A percentile compares a stretch with the other conserved stretches of the same genome.
Evolutionary conservation across 1,140 invertebrate species (phyloP).

Genomic region (Saccostrea cuccullata): DNA sequence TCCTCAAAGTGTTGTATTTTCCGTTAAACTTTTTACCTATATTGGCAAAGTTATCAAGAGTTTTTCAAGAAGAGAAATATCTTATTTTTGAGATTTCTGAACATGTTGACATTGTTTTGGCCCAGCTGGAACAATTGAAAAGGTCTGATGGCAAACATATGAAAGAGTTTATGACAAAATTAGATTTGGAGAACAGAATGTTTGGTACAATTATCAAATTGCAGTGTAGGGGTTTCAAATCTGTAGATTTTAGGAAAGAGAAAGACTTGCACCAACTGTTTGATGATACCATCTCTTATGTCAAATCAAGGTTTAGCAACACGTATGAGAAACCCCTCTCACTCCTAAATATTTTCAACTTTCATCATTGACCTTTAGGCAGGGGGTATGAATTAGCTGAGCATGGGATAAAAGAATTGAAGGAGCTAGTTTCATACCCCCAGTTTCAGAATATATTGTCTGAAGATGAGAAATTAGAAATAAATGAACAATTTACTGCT

Average conservation of each 20-base stretch:
- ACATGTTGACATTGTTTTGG: not conserved
- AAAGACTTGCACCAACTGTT: constrained; percentile 3
- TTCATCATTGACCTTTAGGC: constrained; percentile 31
- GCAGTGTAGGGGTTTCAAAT: not conserved
- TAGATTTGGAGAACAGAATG: not conserved
- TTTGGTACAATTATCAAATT: constrained; percentile 25
- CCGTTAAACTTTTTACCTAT: constrained; percentile 46
- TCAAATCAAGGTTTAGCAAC: constrained; percentile 43
- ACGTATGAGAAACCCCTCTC: not conserved
- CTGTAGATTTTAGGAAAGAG: constrained; percentile 32
- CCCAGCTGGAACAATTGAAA: constrained; percentile 13
- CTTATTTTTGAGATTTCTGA: constrained; percentile 41
- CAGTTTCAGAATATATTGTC: constrained; percentile 24
- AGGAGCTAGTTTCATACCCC: constrained; percentile 15
- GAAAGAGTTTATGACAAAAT: not conserved
- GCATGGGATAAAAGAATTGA: constrained; percentile 31
- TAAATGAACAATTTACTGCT: constrained; percentile 37
- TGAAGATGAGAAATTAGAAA: constrained; percentile 40
- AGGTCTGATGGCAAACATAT: not conserved
- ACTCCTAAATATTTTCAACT: constrained; percentile 36
- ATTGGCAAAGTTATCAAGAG: not conserved
- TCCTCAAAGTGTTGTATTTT: constrained; percentile 38
- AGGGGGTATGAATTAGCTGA: constrained; percentile 12
- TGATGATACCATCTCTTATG: constrained; percentile 41
- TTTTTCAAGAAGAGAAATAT: constrained; percentile 42